Evolutionary conservation across 2,888 invertebrate genomes (phyloP).

Genomic region (Rapana venosa): DNA sequence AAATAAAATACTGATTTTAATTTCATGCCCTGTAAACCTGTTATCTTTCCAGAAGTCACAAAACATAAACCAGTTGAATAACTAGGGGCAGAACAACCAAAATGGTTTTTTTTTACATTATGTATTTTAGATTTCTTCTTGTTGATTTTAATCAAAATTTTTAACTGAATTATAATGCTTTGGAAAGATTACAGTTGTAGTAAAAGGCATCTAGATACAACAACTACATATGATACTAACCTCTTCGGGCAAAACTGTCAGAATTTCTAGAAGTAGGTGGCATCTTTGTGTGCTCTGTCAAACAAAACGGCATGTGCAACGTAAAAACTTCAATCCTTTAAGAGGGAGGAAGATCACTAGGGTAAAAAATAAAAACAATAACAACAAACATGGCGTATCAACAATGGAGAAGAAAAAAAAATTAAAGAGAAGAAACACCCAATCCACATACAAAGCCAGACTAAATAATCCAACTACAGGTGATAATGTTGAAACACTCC

Average conservation of each 20-base stretch:
- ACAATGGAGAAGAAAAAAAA: constrained; percentile 22
- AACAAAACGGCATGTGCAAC: constrained; percentile 51
- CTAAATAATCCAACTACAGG: constrained; percentile 29
- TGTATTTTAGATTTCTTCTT: background rate
- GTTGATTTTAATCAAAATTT: too few relatives aligned
- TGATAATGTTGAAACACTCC: constrained; percentile 21
- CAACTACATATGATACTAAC: constrained; percentile 79
- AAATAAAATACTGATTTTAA: constrained; percentile 4
- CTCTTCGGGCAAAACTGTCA: constrained; percentile 93
- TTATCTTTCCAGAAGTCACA: constrained; percentile 16
- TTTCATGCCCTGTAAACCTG: constrained; percentile 34
- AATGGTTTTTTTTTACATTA: too few relatives aligned
- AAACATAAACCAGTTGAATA: background rate
- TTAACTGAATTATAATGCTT: background rate
- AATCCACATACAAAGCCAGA: constrained; percentile 34
- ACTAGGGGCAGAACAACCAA: background rate
- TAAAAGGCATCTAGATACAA: constrained; percentile 29
- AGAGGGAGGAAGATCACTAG: constrained; percentile 14
- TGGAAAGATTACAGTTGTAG: constrained; percentile 29
- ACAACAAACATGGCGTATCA: background rate
- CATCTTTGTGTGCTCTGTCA: constrained; percentile 81
- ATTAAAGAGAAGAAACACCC: constrained; percentile 22
- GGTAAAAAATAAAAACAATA: constrained; percentile 1
- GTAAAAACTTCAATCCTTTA: constrained; percentile 34
- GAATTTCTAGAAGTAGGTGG: constrained; percentile 88